phyloP scores from a whole-genome alignment of 92 coral and sea anemone genomes.

The Epizoanthus ramosus region DNA sequence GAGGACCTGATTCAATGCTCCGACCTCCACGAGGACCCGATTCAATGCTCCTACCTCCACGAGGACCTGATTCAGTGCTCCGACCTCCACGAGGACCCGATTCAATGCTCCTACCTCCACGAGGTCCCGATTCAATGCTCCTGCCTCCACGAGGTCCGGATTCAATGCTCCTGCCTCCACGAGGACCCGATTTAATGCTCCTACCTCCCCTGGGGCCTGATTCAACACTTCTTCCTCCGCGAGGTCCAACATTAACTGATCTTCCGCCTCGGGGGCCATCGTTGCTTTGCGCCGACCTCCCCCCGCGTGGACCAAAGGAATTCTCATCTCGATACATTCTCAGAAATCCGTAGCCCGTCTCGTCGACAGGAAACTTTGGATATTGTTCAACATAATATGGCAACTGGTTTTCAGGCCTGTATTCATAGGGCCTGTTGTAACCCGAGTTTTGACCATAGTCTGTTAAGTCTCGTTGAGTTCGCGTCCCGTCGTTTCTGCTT shows the following conservation, averaged over 20 bases:
- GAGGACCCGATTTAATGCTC: slow-evolving; percentile 16
- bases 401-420: neutral
- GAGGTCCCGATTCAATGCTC: slow-evolving; percentile 55
- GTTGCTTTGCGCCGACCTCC: slow-evolving; percentile 38
- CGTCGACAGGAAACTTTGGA: neutral
- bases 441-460: slow-evolving; percentile 8
- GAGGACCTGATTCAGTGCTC: slow-evolving; percentile 47
- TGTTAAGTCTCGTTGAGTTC: slow-evolving; percentile 18
- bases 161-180: slow-evolving; percentile 44
- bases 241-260: slow-evolving; percentile 14
- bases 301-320: slow-evolving; percentile 37
- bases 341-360: neutral
- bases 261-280: slow-evolving; percentile 68
- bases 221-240: neutral
- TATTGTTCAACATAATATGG: neutral
- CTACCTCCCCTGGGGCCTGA: slow-evolving; percentile 8
- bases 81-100: slow-evolving; percentile 61
- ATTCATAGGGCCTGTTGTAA: neutral
- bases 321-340: slow-evolving; percentile 21
- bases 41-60: slow-evolving; percentile 49
- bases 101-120: slow-evolving; percentile 59
- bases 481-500: neutral
- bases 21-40: slow-evolving; percentile 52
- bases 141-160: slow-evolving; percentile 48
- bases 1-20: slow-evolving; percentile 33